Evolutionary conservation across 2,888 invertebrate species (phyloP), one percentile per base, ranked within the genome.

Genomic region (Monochamus alternatus): DNA sequence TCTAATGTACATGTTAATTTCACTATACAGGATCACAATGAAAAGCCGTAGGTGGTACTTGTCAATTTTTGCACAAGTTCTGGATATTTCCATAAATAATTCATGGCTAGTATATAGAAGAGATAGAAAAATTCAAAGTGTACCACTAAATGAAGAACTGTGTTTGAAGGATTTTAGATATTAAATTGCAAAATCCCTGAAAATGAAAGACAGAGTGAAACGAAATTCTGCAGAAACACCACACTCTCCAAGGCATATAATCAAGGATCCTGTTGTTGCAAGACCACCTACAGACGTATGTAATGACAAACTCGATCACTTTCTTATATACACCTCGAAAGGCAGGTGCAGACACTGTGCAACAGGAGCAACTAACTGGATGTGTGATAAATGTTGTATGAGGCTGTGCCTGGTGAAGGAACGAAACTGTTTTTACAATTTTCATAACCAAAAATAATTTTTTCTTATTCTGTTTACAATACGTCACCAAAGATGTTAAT

Each of bases 381-480:
- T 47, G 14, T 65, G 65, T 44, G 14, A 43, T 9, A 65, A 44
- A 22, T 65, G 65, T 22, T 47, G 47, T 14, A 38, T n/a, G 47
- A 43, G 65, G 22, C 22, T 65, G 43, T 65, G 65, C 43, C 22
- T 65, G 47, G 12, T 65, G 22, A 14, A 38, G 30, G 65, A 65
- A 44, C 3, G 65, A 47, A 65, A 65, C 47, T 65, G 65, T n/a
- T 65, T 38, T 65, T 65, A 65, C 8, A 8, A 43, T 43, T 43
- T 43, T 8, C 43, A 43, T 43, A 43, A 43, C 43, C 4, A 4
- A 5, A 8, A 43, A 43, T 43, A 43, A 43, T 43, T 43, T 4
- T 43, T 5, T 43, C 8, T 43, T 43, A 5, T 5, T 43, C 4
- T 43, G 43, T 43, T 43, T 43, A 4, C 8, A 43, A 43, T 43